Percentiles rank a stretch among this genome's conserved stretches.
Evolutionary conservation across 2,888 invertebrate species (phyloP).

Genomic region (Ectemnius continuus): DNA sequence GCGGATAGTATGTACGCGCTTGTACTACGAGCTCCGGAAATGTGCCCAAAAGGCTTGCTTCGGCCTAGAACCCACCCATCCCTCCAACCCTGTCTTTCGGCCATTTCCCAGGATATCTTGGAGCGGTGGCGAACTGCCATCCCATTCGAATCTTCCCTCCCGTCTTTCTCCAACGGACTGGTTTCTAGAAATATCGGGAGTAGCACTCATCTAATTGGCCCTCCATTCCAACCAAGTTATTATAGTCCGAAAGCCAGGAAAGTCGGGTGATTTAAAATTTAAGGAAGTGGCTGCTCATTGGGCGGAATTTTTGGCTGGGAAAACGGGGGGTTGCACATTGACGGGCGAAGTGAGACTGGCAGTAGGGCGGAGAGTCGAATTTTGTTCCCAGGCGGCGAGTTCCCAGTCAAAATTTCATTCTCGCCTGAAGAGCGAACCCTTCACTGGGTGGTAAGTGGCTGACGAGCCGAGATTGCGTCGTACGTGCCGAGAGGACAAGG

Average conservation of each 20-base stretch:
- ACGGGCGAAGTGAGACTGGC: no score
- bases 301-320: no score
- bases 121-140: constrained; percentile 20
- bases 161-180: not conserved
- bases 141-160: not conserved
- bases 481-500: not conserved
- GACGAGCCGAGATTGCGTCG: constrained; percentile 3
- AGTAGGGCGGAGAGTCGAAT: no score
- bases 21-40: constrained; percentile 2
- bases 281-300: no score
- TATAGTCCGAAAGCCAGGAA: no score
- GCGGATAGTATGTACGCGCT: not conserved
- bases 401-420: constrained; percentile 7
- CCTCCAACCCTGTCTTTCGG: constrained; percentile 41
- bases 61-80: constrained; percentile 25
- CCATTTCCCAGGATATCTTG: constrained; percentile 31
- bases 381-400: not conserved
- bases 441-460: constrained; percentile 3
- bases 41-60: not conserved
- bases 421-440: not conserved
- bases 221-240: no score
- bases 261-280: no score
- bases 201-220: no score
- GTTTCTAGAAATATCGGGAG: no score
- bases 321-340: no score